phyloP scores from a whole-genome alignment of 1,140 invertebrate species.

The Drosophila setifemur region DNA sequence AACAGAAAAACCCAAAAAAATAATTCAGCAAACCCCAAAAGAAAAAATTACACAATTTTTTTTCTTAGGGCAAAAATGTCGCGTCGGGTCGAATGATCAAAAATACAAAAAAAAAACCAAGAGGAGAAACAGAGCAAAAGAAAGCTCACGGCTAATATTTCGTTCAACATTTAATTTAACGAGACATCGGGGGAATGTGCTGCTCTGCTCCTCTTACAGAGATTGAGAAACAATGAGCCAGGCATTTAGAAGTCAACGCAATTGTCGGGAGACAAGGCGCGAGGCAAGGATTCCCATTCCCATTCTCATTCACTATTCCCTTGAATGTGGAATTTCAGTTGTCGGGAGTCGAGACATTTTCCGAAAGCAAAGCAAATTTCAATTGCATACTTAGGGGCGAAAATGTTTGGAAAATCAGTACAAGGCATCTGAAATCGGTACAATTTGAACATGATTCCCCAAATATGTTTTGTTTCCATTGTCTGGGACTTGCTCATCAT shows the following conservation, averaged over 20 bases:
- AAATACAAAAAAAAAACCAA: constrained; percentile 1
- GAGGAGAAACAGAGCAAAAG: not conserved
- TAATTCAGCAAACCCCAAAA: not conserved
- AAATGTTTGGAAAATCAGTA: constrained; percentile 7
- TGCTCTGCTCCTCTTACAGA: constrained; percentile 39
- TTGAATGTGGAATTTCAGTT: constrained; percentile 13
- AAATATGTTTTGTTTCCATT: constrained; percentile 13
- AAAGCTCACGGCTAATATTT: constrained; percentile 67
- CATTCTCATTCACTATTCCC: not conserved
- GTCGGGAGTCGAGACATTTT: not conserved
- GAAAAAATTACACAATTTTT: constrained; percentile 31
- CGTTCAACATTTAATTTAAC: constrained; percentile 81
- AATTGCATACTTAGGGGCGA: constrained; percentile 10
- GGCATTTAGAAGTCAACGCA: constrained; percentile 31
- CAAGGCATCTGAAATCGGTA: constrained; percentile 3
- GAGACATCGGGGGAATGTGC: constrained; percentile 54
- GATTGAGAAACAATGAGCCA: constrained; percentile 43
- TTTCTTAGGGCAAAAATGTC: constrained; percentile 37
- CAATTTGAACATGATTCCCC: constrained; percentile 1
- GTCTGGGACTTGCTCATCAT: too few relatives aligned
- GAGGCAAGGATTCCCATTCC: not conserved
- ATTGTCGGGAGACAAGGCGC: constrained; percentile 1
- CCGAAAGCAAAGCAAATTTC: not conserved
- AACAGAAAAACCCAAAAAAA: constrained; percentile 18
- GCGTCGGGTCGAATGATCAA: constrained; percentile 18